Base-by-base conservation (phyloP, 2,888 invertebrate species). In the Alloscopus bannaensis region DNA sequence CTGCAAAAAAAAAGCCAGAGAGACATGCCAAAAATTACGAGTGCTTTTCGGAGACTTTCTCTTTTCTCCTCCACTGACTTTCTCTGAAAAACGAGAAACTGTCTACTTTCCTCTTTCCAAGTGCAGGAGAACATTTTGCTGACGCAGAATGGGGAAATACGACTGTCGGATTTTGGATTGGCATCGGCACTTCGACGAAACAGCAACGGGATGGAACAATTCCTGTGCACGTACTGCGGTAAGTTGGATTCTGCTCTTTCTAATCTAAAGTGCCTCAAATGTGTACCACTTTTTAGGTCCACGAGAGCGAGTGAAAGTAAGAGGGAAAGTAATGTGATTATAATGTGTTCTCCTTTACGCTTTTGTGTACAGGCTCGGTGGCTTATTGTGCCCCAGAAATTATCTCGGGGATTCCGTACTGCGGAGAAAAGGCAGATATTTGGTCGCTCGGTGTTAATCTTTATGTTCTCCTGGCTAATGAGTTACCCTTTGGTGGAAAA, bases 391-490 rank as follows among this genome's bases (percentile, higher is more conserved):
- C 76, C 16, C 68, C 76, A 28, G 68, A 68, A 76, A 42, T 70
- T 24, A 6, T 77, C 42, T 29, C 42, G 4, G 70, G 69, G 1
- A 28, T 29, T 2, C 77, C 72, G 6, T 81, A 81, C 28, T 68
- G 72, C 50, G 81, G 93, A 20, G 89, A 91, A 26, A 91, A 91
- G 87, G 91, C 93, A 57, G 95, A 95, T 88, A 91, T 94, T 55
- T 95, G 95, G 94, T 94, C 94, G 78, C 92, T 94, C 92, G 95
- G 94, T n/a, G 93, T 95, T 2, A 88, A 95, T 72, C 89, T 95
- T 13, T 95, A 93, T 88, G 93, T 94, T 3, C 89, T 95, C 55
- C 88, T 95, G 22, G 92, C 92, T 88, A 94, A 94, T 18, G 92
- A 90, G 87, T 90, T 94, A 59, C 95, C 94, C 0, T 95, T 95